Evolutionary conservation across 2,113 vertebrate species (phyloP).

Genomic region (Paracanthobrama guichenoti): DNA sequence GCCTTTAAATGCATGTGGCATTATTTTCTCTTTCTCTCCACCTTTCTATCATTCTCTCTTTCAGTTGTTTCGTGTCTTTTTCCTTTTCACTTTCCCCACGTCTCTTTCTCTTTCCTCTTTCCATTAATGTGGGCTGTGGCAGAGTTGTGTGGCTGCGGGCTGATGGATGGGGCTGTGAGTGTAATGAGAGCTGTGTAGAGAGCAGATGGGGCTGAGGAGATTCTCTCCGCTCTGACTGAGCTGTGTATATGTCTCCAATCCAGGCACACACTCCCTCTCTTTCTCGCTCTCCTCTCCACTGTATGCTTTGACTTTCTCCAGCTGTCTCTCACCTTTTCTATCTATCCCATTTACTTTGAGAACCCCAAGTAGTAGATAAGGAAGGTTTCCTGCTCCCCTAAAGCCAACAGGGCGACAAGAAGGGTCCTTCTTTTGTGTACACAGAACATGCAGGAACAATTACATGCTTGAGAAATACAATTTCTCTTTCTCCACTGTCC

Average conservation of each 20-base stretch:
- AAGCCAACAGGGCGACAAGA: not conserved
- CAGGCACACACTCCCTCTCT: constrained; percentile 8
- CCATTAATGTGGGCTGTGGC: constrained; percentile 42
- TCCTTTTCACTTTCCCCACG: constrained; percentile 8
- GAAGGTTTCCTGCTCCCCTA: not conserved
- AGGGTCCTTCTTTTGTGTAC: not conserved
- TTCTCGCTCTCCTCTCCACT: not conserved
- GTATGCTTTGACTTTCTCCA: constrained; percentile 7
- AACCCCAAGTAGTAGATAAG: not conserved
- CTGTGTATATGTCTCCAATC: constrained; percentile 34
- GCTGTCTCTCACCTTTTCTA: constrained; percentile 21
- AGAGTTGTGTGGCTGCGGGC: constrained; percentile 36
- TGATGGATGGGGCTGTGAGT: constrained; percentile 56
- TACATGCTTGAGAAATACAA: constrained; percentile 45
- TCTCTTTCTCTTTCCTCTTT: constrained; percentile 43
- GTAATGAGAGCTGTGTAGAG: constrained; percentile 52
- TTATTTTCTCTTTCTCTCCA: constrained; percentile 1
- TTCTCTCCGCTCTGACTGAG: constrained; percentile 35
- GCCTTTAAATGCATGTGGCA: not conserved
- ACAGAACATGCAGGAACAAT: constrained; percentile 8
- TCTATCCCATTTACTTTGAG: constrained; percentile 21
- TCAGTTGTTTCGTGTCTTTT: constrained; percentile 2
- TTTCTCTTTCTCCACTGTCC: not conserved
- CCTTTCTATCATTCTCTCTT: not conserved
- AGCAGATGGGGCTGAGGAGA: constrained; percentile 55